Percentiles rank a stretch among this genome's conserved stretches.
Evolutionary conservation across 2,888 invertebrate genomes (phyloP).

Genomic region (Pseudanteris insignis): DNA sequence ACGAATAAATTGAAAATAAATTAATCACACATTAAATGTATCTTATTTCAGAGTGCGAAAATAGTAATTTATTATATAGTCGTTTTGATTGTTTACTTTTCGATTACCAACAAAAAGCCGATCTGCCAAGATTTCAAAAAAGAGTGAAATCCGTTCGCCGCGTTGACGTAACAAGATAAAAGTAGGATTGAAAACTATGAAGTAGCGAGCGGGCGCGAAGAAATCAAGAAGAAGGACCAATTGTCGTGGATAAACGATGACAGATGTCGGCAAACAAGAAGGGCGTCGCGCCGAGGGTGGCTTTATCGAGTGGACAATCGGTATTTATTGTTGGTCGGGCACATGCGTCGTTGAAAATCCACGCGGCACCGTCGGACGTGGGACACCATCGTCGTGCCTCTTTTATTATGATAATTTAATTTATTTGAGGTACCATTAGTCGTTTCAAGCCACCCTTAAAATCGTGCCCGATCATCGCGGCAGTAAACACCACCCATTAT

Average conservation of each 20-base stretch:
- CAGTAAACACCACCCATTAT: conserved; percentile 62
- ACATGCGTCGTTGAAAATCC: conserved; percentile 51
- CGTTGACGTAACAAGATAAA: no score
- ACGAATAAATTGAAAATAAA: no score
- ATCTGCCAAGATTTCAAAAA: no score
- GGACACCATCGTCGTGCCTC: conserved; percentile 38
- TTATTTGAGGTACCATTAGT: conserved; percentile 62
- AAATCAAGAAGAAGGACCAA: conserved; percentile 38
- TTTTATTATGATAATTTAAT: conserved; percentile 66
- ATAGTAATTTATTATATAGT: no score
- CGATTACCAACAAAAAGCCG: no score
- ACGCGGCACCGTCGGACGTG: conserved; percentile 31
- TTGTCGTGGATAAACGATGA: conserved; percentile 57
- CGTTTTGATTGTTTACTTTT: no score
- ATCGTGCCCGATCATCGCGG: conserved; percentile 59
- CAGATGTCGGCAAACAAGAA: conserved; percentile 65
- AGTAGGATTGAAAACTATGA: neutral
- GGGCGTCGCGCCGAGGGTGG: conserved; percentile 52
- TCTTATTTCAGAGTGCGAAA: no score
- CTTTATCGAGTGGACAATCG: conserved; percentile 63
- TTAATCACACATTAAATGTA: no score
- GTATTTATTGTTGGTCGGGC: conserved; percentile 52
- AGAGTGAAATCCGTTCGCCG: no score
- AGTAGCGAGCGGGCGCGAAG: conserved; percentile 29
- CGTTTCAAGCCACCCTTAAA: conserved; percentile 60